Percentiles rank a stretch among this genome's conserved stretches.
phyloP scores from a whole-genome alignment of 2,888 invertebrate genomes.

The Pheosia gnoma region DNA sequence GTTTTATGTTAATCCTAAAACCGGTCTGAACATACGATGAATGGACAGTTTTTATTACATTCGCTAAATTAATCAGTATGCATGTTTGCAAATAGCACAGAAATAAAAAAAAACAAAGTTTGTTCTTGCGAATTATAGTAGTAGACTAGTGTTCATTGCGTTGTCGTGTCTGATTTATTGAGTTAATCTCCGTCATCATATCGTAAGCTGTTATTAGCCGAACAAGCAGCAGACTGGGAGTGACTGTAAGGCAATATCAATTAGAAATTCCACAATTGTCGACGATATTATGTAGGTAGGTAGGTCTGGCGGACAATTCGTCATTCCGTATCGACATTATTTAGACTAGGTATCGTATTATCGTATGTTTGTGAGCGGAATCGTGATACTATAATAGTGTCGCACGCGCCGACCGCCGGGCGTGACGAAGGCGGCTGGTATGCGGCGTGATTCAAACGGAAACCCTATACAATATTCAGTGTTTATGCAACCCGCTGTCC shows the following conservation, averaged over 20 bases:
- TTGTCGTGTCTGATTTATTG: slow-evolving; percentile 42
- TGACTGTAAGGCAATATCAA: slow-evolving; percentile 64
- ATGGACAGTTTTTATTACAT: slow-evolving; percentile 46
- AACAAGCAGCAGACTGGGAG: slow-evolving; percentile 53
- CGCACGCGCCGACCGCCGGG: slow-evolving; percentile 65
- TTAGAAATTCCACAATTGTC: slow-evolving; percentile 57
- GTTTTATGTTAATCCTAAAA: slow-evolving; percentile 37
- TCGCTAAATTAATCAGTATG: slow-evolving; percentile 49
- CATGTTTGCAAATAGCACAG: slow-evolving; percentile 46
- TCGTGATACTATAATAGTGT: slow-evolving; percentile 71
- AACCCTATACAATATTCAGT: slow-evolving; percentile 75
- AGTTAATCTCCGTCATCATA: slow-evolving; percentile 51
- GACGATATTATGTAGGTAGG: slow-evolving; percentile 43
- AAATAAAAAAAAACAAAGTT: slow-evolving; percentile 47
- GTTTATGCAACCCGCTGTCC: slow-evolving; percentile 76
- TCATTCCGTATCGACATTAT: slow-evolving; percentile 61
- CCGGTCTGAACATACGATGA: slow-evolving; percentile 42
- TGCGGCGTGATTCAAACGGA: slow-evolving; percentile 82
- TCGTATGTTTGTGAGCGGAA: slow-evolving; percentile 59
- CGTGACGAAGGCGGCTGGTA: slow-evolving; percentile 80
- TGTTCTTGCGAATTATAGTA: slow-evolving; percentile 41
- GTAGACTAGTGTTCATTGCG: slow-evolving; percentile 45
- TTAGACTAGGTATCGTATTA: slow-evolving; percentile 58
- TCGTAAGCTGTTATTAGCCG: slow-evolving; percentile 50
- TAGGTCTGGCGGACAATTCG: slow-evolving; percentile 47